Conservation (phyloP, 2,888 invertebrate species). For the Euspilapteryx auroguttella region DNA sequence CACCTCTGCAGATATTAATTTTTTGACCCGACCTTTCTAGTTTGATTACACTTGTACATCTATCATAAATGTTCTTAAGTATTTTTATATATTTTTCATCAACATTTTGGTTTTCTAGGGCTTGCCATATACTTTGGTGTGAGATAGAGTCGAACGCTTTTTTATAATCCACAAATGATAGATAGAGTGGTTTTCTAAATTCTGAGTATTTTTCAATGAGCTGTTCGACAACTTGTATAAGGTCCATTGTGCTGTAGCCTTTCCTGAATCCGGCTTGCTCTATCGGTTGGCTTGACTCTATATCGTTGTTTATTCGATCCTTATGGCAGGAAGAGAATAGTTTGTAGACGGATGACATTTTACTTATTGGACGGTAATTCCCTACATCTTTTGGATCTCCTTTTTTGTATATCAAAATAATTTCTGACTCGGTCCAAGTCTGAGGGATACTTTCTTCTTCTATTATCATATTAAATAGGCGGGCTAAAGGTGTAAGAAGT, state of each 20-base stretch:
- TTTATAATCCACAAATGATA: slow-evolving; percentile 7
- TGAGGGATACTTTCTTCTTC: background rate
- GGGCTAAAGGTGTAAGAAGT: background rate
- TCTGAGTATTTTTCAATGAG: slow-evolving; percentile 4
- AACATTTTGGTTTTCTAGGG: slow-evolving; percentile 5
- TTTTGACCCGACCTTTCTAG: slow-evolving; percentile 5
- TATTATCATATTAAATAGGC: slow-evolving; percentile 1
- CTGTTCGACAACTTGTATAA: slow-evolving; percentile 5
- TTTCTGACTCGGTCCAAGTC: slow-evolving; percentile 2
- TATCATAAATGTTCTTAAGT: slow-evolving; percentile 6
- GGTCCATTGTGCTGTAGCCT: slow-evolving; percentile 5
- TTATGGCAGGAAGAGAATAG: slow-evolving; percentile 6
- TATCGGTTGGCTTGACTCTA: slow-evolving; percentile 6
- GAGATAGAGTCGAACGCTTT: slow-evolving; percentile 9
- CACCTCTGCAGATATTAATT: slow-evolving; percentile 5
- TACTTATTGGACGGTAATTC: slow-evolving; percentile 7
- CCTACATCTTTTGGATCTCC: no score
- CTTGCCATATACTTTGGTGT: slow-evolving; percentile 8
- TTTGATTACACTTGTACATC: slow-evolving; percentile 4
- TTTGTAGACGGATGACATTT: slow-evolving; percentile 7
- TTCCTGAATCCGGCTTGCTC: slow-evolving; percentile 7
- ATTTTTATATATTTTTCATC: slow-evolving; percentile 5
- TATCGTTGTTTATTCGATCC: background rate
- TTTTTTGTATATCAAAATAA: slow-evolving; percentile 4
- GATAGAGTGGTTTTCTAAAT: background rate